Evolutionary conservation across 2,113 vertebrate genomes (phyloP).

Genomic region (Arothron firmamentum): DNA sequence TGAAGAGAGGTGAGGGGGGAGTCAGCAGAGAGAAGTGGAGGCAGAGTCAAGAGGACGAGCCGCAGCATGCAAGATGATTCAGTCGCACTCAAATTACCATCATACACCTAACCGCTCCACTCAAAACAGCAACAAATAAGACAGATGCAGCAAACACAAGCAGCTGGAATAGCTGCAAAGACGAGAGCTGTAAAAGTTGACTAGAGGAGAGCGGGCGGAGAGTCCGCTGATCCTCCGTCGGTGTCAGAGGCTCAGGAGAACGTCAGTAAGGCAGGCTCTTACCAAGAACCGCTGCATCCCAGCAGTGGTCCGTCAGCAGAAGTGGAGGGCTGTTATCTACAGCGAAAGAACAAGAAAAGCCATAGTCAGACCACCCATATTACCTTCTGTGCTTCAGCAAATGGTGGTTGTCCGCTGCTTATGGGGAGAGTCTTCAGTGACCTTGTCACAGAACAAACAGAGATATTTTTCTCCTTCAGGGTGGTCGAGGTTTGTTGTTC

Average conservation of each 20-base stretch:
- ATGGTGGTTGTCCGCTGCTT: too few relatives aligned
- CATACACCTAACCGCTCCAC: too few relatives aligned
- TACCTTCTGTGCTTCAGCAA: too few relatives aligned
- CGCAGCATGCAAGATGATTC: too few relatives aligned
- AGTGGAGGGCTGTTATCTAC: background rate
- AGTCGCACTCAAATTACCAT: too few relatives aligned
- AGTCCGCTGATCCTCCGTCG: slow-evolving; percentile 45
- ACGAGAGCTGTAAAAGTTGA: slow-evolving; percentile 11
- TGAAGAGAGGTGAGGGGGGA: slow-evolving; percentile 19
- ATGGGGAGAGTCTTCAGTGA: too few relatives aligned
- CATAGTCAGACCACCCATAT: too few relatives aligned
- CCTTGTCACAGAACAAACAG: too few relatives aligned
- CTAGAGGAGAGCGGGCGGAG: slow-evolving; percentile 31
- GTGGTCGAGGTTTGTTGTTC: too few relatives aligned
- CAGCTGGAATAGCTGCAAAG: slow-evolving; percentile 4
- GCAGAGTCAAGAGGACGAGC: slow-evolving; percentile 2
- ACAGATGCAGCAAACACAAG: slow-evolving; percentile 15
- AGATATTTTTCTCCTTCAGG: too few relatives aligned
- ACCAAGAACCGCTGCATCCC: slow-evolving; percentile 5
- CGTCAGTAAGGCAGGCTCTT: slow-evolving; percentile 34
- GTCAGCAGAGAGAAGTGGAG: slow-evolving; percentile 5
- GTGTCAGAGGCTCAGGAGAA: slow-evolving; percentile 46
- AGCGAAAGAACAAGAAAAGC: background rate
- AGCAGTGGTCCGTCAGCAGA: background rate
- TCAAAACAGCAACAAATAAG: background rate